A percentile compares a stretch with the other conserved stretches of the same genome.
These are phyloP conservation scores for Diplosoma virens DNA, from an alignment of 23 tunicate genomes.

Conservation along the genomic window DNA sequence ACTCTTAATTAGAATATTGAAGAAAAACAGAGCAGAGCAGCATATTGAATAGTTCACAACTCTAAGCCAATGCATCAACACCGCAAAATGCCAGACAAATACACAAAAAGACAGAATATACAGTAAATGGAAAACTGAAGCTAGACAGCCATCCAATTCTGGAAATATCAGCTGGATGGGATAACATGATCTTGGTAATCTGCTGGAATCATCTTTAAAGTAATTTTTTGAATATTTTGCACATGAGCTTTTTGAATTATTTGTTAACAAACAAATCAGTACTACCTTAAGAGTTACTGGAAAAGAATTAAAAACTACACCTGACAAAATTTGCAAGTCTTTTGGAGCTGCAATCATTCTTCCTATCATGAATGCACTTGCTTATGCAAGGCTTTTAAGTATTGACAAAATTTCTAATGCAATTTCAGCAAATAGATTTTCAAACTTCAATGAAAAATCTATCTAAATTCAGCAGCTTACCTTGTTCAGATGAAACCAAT, in stretches of 20 bases:
- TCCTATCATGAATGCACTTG: neutral
- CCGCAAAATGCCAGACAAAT: neutral
- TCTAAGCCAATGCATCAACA: neutral
- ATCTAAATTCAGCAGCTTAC: too few relatives aligned
- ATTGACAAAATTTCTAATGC: neutral
- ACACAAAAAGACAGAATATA: neutral
- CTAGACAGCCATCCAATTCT: neutral
- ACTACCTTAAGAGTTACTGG: neutral
- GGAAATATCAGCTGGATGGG: neutral
- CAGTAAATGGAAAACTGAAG: neutral
- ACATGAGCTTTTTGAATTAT: neutral
- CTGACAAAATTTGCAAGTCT: neutral
- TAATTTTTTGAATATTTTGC: neutral
- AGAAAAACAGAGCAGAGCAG: neutral
- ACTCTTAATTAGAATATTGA: neutral
- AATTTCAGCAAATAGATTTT: neutral
- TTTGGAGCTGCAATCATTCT: too few relatives aligned
- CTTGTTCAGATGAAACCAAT: too few relatives aligned
- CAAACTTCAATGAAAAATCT: too few relatives aligned
- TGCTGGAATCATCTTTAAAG: neutral
- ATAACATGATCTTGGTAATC: too few relatives aligned
- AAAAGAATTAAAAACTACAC: neutral
- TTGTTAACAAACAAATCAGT: neutral
- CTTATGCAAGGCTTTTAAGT: neutral
- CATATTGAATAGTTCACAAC: neutral